Base-by-base conservation (phyloP, 2,797 vertebrate genomes). In the Pangasius krempfi region DNA sequence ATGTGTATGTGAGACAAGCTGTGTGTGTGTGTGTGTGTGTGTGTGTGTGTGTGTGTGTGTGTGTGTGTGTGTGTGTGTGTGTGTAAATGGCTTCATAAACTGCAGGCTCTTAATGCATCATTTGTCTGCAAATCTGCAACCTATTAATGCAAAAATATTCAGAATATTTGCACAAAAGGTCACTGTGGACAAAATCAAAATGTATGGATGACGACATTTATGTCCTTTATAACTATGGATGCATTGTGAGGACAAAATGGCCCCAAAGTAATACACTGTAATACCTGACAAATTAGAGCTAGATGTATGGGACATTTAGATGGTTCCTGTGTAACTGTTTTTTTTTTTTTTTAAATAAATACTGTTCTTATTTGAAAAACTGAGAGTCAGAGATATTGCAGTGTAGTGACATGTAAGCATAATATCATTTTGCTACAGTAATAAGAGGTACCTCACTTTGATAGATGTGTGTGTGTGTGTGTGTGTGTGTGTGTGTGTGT, bases 1-100 rank as follows among this genome's bases (percentile, higher is more conserved):
- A 76, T 68, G 86, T 37, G 68, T 83, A 20, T 68, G 47, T 68
- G 86, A 83, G 85, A n/a, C 54, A 70, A 52, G 72, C 56, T 76
- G 30, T 84, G 86, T 87, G 80, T 85, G 82, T 56, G 84, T 27
- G 64, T 60, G 33, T 58, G 30, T 58, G 79, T 83, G 68, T 47
- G 40, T 83, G 79, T 62, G 80, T 33, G n/a, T 54, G 76, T 54
- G 50, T 79, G 76, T 78, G 47, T 78, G 72, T 47, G 72, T 75
- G 40, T 75, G 70, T 73, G 70, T 44, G 70, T 73, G 37, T 73
- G 37, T 73, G 70, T 73, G 37, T 73, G 37, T 73, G 44, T 76
- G 27, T 76, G 73, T 76, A 47, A 7, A 37, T 37, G 78, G 30
- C 52, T 37, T 30, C 50, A 6, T n/a, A 82, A 37, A 52, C 58